Percentiles rank a stretch among this genome's conserved stretches.
Evolutionary conservation across 2,797 vertebrate species (phyloP).

Genomic region (Leucoraja ocellata): DNA sequence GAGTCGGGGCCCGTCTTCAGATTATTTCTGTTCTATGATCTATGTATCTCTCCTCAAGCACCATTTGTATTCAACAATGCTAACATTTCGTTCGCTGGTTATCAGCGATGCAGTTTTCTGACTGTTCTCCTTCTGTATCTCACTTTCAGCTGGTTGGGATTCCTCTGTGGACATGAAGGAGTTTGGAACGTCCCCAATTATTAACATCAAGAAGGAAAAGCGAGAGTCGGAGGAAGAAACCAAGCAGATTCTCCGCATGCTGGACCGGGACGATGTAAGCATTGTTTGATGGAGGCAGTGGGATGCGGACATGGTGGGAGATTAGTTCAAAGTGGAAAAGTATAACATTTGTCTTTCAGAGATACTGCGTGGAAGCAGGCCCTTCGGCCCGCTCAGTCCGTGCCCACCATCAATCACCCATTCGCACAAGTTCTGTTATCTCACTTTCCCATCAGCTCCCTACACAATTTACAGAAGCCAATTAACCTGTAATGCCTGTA

Average conservation of each 20-base stretch:
- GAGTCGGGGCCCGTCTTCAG: too few relatives aligned
- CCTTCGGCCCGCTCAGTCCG: too few relatives aligned
- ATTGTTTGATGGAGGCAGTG: not conserved
- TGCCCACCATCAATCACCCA: too few relatives aligned
- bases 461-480: too few relatives aligned
- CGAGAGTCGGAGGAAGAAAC: constrained; percentile 92
- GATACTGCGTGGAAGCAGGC: too few relatives aligned
- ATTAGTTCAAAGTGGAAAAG: not conserved
- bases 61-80: too few relatives aligned
- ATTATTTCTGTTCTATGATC: too few relatives aligned
- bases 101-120: too few relatives aligned
- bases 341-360: not conserved
- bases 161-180: constrained; percentile 66
- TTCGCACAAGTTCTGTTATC: too few relatives aligned
- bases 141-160: constrained; percentile 66
- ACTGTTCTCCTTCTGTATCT: not conserved
- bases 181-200: constrained; percentile 84
- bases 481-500: too few relatives aligned
- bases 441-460: too few relatives aligned
- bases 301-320: not conserved
- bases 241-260: constrained; percentile 82
- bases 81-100: not conserved
- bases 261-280: constrained; percentile 82
- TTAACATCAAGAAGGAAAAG: constrained; percentile 97
- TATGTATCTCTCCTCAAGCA: too few relatives aligned